Evolutionary conservation across 2,888 invertebrate genomes (phyloP).

Genomic region (Athripsodes cinereus): DNA sequence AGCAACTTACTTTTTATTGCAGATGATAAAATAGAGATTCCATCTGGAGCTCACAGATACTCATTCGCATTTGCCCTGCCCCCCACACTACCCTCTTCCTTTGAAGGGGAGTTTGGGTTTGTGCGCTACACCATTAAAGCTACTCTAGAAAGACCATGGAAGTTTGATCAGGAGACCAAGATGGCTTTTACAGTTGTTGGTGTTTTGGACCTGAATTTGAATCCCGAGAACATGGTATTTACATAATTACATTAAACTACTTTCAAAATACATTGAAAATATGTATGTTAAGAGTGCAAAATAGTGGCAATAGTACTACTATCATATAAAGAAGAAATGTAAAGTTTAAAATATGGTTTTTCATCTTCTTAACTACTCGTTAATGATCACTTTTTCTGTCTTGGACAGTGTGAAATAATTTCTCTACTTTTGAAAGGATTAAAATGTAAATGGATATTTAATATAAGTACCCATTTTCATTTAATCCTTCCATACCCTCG

Average conservation of each 20-base stretch:
- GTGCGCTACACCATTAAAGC: conserved; percentile 76
- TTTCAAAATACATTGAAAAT: too few species aligned
- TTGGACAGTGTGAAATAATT: too few species aligned
- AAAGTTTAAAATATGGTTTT: too few species aligned
- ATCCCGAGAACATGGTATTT: conserved; percentile 63
- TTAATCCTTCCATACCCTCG: too few species aligned
- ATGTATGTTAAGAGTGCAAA: too few species aligned
- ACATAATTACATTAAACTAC: background rate
- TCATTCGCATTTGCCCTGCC: conserved; percentile 68
- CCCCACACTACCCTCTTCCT: conserved; percentile 71
- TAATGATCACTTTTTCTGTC: too few species aligned
- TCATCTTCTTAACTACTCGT: too few species aligned
- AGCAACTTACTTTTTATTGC: background rate
- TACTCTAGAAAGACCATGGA: conserved; percentile 73
- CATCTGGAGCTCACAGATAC: conserved; percentile 65
- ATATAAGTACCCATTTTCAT: too few species aligned
- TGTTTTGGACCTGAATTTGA: conserved; percentile 74
- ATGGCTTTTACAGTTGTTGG: conserved; percentile 76
- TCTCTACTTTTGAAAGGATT: too few species aligned
- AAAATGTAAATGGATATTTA: too few species aligned
- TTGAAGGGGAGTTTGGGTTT: conserved; percentile 67
- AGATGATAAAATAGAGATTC: conserved; percentile 65
- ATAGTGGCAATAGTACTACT: too few species aligned
- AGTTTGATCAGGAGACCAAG: conserved; percentile 78
- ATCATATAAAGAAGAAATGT: too few species aligned